These are phyloP conservation scores for Volucella inanis DNA, from an alignment of 2,888 invertebrate genomes.

Conservation along the genomic window DNA sequence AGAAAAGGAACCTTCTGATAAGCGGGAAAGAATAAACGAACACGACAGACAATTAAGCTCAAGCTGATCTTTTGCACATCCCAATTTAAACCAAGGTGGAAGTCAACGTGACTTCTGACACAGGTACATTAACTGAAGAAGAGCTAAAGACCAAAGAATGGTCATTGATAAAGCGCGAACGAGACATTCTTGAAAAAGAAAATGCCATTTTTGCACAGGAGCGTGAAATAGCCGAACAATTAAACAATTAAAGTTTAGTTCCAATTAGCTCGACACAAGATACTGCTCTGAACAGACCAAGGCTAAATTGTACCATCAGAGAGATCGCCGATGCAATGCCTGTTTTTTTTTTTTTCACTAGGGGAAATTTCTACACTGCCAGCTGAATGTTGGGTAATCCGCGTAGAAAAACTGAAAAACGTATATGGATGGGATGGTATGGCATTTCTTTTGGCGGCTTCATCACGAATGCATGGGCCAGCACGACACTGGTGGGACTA, in stretches of 20 bases:
- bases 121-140: not conserved
- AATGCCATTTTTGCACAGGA: not conserved
- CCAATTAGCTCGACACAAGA: no score
- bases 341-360: slow-evolving; percentile 19
- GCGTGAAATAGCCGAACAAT: no score
- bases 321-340: no score
- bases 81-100: not conserved
- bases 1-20: slow-evolving; percentile 2
- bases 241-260: no score
- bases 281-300: no score
- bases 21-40: no score
- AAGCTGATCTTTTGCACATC: not conserved
- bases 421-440: slow-evolving; percentile 35
- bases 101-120: not conserved
- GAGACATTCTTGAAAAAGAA: slow-evolving; percentile 34
- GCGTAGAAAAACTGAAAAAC: slow-evolving; percentile 25
- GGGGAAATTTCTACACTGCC: slow-evolving; percentile 25
- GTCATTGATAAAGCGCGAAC: slow-evolving; percentile 11
- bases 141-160: slow-evolving; percentile 20
- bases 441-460: slow-evolving; percentile 18
- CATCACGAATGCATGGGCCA: no score
- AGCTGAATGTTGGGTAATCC: slow-evolving; percentile 21
- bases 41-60: not conserved
- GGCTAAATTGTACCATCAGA: no score
- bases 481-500: no score